Evolutionary conservation across 2,113 vertebrate species (phyloP), one percentile per base, ranked within the genome.

Genomic region (Tetrax tetrax): DNA sequence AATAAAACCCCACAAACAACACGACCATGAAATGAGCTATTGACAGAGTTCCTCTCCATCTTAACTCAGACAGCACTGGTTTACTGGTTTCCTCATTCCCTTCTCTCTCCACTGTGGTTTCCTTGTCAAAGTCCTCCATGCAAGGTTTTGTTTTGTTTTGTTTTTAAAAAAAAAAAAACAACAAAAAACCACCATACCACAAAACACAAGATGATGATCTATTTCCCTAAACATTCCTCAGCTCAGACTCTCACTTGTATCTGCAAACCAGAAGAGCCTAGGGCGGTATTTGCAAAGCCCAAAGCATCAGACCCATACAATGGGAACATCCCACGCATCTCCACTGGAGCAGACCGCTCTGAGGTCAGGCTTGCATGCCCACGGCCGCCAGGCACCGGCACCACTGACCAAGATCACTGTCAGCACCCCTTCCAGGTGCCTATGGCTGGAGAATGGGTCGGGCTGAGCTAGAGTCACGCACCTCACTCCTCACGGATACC

Each of bases 351-450:
- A 51, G 51, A 35, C 25, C 51, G 37, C 27, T 59, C 31, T 12
- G 13, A 65, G 23, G 37, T 51, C 57, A 51, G 31, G 41, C 43
- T 41, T 23, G 64, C 22, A 21, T 28, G 5, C 24, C 37, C n/a
- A 27, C 23, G 43, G 50, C 13, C 0, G 12, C 38, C 33, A 35
- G 29, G 29, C 53, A 41, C 63, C 4, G 3, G 19, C 2, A 0
- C 10, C 35, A 8, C 41, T 9, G 33, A 45, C 14, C 14, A 22
- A 6, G 37, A 9, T n/a, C 12, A 29, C 4, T 7, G 6, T 12
- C n/a, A 54, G 74, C 54, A 72, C 6, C 15, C 29, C 41, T 19
- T 63, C n/a, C 6, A 38, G 21, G 1, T 27, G n/a, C 33, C 41
- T 50, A 0, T 2, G 12, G 54, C 64, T 54, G 24, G 65, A 59